A percentile compares a stretch with the other conserved stretches of the same genome.
phyloP scores from a whole-genome alignment of 2,888 invertebrate genomes.

The Drosophila demipolita region DNA sequence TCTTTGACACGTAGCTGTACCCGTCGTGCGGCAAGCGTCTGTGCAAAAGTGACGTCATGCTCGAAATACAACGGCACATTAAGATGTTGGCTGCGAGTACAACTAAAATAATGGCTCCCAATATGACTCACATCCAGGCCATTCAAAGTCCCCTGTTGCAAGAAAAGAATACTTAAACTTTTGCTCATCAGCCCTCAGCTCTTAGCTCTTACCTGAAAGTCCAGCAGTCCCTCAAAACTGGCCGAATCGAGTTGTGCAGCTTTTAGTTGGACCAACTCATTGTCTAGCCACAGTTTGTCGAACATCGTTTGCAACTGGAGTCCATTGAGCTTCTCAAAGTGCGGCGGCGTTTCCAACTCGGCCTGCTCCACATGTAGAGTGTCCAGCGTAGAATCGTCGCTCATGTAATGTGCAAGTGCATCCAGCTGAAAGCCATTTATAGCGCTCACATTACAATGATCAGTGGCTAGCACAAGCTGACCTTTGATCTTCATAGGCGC shows the following conservation, averaged over 20 bases:
- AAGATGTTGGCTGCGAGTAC: conserved; percentile 85
- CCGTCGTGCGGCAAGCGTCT: conserved; percentile 47
- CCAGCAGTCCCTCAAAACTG: conserved; percentile 75
- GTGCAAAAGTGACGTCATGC: conserved; percentile 82
- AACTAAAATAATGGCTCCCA: conserved; percentile 86
- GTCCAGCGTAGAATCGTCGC: conserved; percentile 18
- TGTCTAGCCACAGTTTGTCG: conserved; percentile 86
- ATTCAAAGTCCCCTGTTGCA: conserved; percentile 85
- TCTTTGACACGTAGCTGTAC: conserved; percentile 75
- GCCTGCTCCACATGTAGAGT: conserved; percentile 84
- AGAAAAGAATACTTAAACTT: conserved; percentile 1
- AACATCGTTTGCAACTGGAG: conserved; percentile 80
- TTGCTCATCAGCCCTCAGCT: neutral
- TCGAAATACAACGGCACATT: conserved; percentile 84
- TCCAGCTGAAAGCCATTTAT: conserved; percentile 74
- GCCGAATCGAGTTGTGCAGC: conserved; percentile 64
- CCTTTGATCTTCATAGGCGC: conserved; percentile 56
- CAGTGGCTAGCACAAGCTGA: conserved; percentile 33
- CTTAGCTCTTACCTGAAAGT: conserved; percentile 67
- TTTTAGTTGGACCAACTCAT: conserved; percentile 78
- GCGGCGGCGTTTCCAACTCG: conserved; percentile 84
- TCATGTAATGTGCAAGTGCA: conserved; percentile 64
- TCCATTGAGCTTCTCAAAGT: conserved; percentile 84
- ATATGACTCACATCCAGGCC: conserved; percentile 85
- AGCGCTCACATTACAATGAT: conserved; percentile 55